phyloP scores from a whole-genome alignment of 2,797 vertebrate species.

The Acanthiza pusilla region DNA sequence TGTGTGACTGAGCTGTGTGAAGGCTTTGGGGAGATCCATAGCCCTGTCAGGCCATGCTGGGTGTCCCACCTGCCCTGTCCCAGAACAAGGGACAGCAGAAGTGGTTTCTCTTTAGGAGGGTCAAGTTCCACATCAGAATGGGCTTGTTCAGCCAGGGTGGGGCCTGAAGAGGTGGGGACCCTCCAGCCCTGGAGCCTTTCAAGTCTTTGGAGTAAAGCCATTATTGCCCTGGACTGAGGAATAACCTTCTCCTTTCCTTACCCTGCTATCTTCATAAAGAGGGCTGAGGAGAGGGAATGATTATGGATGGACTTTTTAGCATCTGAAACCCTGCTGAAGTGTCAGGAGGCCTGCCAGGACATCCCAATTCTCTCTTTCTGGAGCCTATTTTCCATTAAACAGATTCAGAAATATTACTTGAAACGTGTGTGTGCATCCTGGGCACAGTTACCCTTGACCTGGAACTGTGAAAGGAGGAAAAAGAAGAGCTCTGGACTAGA shows the following conservation, averaged over 20 bases:
- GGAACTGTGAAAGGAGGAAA: not conserved
- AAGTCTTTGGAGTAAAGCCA: not conserved
- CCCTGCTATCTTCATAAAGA: not conserved
- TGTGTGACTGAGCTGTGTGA: not conserved
- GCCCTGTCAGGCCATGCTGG: fast-evolving
- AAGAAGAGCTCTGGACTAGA: not conserved
- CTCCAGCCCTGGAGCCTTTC: not conserved
- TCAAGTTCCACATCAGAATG: not conserved
- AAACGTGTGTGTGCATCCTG: not conserved
- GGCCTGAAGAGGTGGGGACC: not conserved
- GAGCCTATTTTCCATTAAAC: not conserved
- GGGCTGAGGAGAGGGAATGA: not conserved
- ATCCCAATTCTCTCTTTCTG: not conserved
- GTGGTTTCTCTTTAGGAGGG: not conserved
- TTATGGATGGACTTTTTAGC: not conserved
- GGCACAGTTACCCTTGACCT: not conserved
- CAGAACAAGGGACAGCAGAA: not conserved
- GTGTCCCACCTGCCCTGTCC: not conserved
- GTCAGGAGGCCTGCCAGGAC: not conserved
- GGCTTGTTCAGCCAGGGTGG: not conserved
- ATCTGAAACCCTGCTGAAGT: not conserved
- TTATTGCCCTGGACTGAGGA: not conserved
- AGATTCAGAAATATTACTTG: not conserved
- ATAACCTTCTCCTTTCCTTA: not conserved
- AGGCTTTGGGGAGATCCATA: not conserved